These are phyloP conservation scores for Monochamus alternatus DNA, from an alignment of 2,888 invertebrate species.

Conservation along the genomic window DNA sequence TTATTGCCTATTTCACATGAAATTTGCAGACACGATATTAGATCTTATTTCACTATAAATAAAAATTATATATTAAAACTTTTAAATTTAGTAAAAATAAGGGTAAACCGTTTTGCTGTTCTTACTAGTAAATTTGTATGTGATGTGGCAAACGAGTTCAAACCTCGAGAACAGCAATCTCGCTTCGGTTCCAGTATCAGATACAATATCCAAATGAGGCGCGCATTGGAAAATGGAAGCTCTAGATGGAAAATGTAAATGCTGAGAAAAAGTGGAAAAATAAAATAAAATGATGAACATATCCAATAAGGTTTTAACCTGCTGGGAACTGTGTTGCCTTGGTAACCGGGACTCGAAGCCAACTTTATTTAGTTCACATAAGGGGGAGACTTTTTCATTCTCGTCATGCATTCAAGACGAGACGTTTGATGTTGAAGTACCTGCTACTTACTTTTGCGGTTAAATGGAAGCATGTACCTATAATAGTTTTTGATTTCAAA, in stretches of 20 bases:
- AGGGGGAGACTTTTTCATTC: constrained; percentile 56
- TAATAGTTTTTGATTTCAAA: background rate
- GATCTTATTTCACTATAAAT: no score
- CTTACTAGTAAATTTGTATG: constrained; percentile 15
- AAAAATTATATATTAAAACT: constrained; percentile 44
- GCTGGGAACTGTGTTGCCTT: constrained; percentile 68
- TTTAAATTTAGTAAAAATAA: constrained; percentile 57
- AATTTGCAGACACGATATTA: no score
- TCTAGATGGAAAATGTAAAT: constrained; percentile 69
- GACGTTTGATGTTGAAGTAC: constrained; percentile 32
- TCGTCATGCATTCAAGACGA: constrained; percentile 36
- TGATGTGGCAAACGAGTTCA: constrained; percentile 28
- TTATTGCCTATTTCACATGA: no score
- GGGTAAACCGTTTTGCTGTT: constrained; percentile 27
- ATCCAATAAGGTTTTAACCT: constrained; percentile 71
- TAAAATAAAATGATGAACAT: constrained; percentile 70
- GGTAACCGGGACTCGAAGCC: constrained; percentile 65
- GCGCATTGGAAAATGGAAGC: constrained; percentile 67
- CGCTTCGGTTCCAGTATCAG: constrained; percentile 48
- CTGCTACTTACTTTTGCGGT: constrained; percentile 14
- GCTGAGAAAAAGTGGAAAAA: constrained; percentile 66
- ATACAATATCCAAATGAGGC: constrained; percentile 63
- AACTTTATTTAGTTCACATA: constrained; percentile 66
- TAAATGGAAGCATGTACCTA: constrained; percentile 1
- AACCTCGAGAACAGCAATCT: constrained; percentile 36